Percentiles rank a stretch among this genome's conserved stretches.
Evolutionary conservation across 2,888 invertebrate species (phyloP).

Genomic region (Drosophila picticornis): DNA sequence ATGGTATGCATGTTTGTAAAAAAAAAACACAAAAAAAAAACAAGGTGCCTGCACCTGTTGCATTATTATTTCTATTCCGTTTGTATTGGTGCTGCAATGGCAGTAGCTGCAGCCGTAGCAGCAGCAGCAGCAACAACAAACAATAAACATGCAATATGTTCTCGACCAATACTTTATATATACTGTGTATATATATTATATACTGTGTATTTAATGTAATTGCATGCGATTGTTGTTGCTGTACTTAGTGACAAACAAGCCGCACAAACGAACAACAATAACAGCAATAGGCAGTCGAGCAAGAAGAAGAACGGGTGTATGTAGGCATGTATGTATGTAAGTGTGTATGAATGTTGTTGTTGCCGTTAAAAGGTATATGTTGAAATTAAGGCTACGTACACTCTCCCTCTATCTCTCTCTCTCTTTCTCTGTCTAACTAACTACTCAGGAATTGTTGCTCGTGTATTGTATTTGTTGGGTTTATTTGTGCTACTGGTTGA

Average conservation of each 20-base stretch:
- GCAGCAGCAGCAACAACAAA: constrained; percentile 24
- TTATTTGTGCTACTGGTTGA: constrained; percentile 63
- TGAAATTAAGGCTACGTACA: constrained; percentile 27
- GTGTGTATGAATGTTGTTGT: not conserved
- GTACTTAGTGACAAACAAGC: constrained; percentile 28
- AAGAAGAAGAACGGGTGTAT: not conserved
- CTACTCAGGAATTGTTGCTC: constrained; percentile 42
- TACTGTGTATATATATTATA: not conserved
- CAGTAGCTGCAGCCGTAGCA: constrained; percentile 9
- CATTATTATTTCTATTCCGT: constrained; percentile 3
- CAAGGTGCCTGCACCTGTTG: constrained; percentile 49
- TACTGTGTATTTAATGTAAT: not conserved
- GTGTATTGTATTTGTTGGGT: constrained; percentile 46
- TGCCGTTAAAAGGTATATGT: constrained; percentile 40
- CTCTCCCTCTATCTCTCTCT: not conserved
- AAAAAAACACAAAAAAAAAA: constrained; percentile 2
- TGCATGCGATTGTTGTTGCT: constrained; percentile 5
- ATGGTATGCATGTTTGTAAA: not conserved
- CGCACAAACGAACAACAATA: constrained; percentile 2
- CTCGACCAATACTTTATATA: constrained; percentile 38
- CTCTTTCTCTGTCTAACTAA: constrained; percentile 4
- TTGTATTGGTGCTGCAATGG: not conserved
- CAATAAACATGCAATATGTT: constrained; percentile 41
- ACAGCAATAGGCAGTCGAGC: constrained; percentile 21
- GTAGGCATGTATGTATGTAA: not conserved